Conservation (phyloP, 2,797 vertebrate genomes). For the Rousettus madagascariensis region DNA sequence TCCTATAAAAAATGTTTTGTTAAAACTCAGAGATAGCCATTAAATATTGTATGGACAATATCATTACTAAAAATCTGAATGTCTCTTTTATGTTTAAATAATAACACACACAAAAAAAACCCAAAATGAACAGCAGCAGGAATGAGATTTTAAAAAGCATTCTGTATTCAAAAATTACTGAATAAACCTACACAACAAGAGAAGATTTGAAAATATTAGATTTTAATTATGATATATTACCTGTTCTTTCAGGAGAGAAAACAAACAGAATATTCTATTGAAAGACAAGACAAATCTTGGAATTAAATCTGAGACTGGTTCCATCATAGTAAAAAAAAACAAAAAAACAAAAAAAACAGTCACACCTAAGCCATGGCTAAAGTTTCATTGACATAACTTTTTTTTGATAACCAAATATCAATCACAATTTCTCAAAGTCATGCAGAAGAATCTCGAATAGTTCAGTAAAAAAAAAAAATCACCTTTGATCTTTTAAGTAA, state of each 20-base stretch:
- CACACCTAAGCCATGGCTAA: not conserved
- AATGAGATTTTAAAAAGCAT: not conserved
- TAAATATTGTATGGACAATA: not conserved
- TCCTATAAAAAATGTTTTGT: not conserved
- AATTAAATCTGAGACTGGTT: constrained; percentile 20
- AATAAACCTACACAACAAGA: not conserved
- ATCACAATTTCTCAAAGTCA: not conserved
- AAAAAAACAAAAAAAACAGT: not conserved
- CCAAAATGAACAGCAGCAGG: not conserved
- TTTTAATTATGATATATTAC: not conserved
- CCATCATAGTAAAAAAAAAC: not conserved
- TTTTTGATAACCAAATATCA: not conserved
- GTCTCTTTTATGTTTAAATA: not conserved
- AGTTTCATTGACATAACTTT: not conserved
- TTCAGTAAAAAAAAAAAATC: constrained; percentile 12
- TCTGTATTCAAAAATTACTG: not conserved
- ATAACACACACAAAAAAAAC: not conserved
- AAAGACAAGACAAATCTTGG: not conserved
- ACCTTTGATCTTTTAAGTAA: constrained; percentile 8
- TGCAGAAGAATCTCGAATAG: not conserved
- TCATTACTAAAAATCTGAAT: not conserved
- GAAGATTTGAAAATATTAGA: not conserved
- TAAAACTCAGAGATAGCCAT: not conserved
- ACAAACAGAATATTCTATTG: not conserved
- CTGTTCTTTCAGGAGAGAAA: not conserved